Base-by-base conservation (phyloP, 1,140 invertebrate species). In the Drosophila kepulauana region DNA sequence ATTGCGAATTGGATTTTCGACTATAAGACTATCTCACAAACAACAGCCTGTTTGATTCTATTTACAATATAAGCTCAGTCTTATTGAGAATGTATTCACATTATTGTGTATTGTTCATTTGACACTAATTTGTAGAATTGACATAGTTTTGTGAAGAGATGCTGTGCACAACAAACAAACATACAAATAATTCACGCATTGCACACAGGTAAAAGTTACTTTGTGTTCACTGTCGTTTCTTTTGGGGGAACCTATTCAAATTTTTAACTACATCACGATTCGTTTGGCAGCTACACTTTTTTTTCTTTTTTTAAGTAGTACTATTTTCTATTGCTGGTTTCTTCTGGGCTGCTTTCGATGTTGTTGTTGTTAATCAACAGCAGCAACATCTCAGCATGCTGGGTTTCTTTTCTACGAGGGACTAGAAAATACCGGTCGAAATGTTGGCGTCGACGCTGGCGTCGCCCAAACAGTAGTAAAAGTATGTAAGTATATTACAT, bases 291-390 rank as follows among this genome's bases (percentile, higher is more conserved):
- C 52, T 59, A 71, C 67, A 70, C 45, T 64, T 62, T 65, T 20
- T 16, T 67, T 25, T 25, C 10, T 11, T 38, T 38, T 38, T 38
- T 38, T 11, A 38, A 38, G 35, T 71, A 52, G 30, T 75, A 43
- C 35, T 38, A 38, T 38, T 75, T 49, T 52, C 52, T n/a, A 25
- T 58, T 69, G 43, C 58, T 58, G 11, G 52, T 71, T 65, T 71
- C 67, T 75, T 75, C 67, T 75, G 38, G 67, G 45, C 51, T 64
- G 35, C 30, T 52, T 35, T 49, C 11, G 48, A 0, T 56, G 56
- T 68, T 74, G 56, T 74, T 62, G 72, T 70, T 70, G 46, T 48
- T 75, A 75, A 70, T 75, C 66, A 75, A 75, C 70, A 59, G 54
- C 59, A 71, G 56, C 66, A 75, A 52, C 67, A 64, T 64, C 52